Evolutionary conservation across 2,113 vertebrate genomes (phyloP).

Genomic region (Otocyon megalotis): DNA sequence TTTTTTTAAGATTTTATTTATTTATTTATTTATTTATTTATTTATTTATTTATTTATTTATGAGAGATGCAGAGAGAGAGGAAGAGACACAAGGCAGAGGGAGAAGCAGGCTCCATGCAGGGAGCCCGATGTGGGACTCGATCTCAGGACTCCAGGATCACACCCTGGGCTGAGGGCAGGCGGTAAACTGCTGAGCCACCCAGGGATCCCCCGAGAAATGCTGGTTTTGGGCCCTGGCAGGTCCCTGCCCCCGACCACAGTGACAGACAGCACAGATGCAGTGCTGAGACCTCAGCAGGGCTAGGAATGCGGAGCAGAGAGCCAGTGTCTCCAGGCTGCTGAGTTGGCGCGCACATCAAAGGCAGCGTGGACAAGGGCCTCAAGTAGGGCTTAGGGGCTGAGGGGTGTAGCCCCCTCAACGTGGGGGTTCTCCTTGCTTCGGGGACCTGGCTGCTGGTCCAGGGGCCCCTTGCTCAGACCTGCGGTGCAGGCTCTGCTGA

Average conservation of each 20-base stretch:
- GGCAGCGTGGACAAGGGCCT: not conserved
- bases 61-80: too few species aligned
- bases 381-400: not conserved
- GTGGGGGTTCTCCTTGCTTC: not conserved
- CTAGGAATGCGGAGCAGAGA: not conserved
- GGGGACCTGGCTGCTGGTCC: not conserved
- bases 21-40: too few species aligned
- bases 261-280: not conserved
- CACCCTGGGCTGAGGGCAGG: too few species aligned
- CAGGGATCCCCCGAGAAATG: not conserved
- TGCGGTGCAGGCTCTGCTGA: not conserved
- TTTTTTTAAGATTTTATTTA: too few species aligned
- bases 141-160: too few species aligned
- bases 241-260: accelerated
- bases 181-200: too few species aligned
- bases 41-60: too few species aligned
- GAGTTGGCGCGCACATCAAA: not conserved
- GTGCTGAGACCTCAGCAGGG: not conserved
- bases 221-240: not conserved
- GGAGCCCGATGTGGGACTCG: too few species aligned
- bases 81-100: too few species aligned
- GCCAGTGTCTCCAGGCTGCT: not conserved
- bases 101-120: too few species aligned
- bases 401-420: not conserved
- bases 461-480: not conserved